Percentiles rank a stretch among this genome's conserved stretches.
Conservation (phyloP, 2,113 vertebrate genomes). For the Entomyzon cyanotis region DNA sequence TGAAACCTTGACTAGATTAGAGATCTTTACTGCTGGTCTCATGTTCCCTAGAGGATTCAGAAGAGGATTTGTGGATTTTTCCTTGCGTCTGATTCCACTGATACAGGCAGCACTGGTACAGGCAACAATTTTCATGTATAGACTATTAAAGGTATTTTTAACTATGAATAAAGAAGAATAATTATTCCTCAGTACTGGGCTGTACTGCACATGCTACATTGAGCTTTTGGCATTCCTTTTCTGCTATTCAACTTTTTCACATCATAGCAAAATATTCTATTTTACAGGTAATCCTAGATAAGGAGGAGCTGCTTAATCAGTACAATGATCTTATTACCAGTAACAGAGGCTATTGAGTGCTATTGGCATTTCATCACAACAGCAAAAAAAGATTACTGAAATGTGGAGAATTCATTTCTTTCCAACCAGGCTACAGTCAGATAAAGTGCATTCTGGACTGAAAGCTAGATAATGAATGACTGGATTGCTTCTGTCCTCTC, state of each 20-base stretch:
- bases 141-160: not conserved
- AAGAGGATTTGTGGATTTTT: not conserved
- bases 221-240: not conserved
- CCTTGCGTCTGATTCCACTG: not conserved
- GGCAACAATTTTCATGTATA: not conserved
- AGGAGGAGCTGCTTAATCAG: not conserved
- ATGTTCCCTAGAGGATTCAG: not conserved
- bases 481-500: not conserved
- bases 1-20: not conserved
- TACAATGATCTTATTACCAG: not conserved
- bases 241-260: not conserved
- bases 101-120: not conserved
- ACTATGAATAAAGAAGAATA: not conserved
- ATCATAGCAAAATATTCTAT: not conserved
- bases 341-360: not conserved
- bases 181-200: not conserved
- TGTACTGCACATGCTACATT: not conserved
- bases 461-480: not conserved
- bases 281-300: not conserved
- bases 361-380: not conserved
- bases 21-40: not conserved
- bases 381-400: not conserved
- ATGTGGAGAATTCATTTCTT: not conserved
- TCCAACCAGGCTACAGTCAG: not conserved
- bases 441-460: not conserved